Percentiles rank a stretch among this genome's conserved stretches.
Conservation (phyloP, 2,113 vertebrate genomes). For the Opisthocomus hoazin region DNA sequence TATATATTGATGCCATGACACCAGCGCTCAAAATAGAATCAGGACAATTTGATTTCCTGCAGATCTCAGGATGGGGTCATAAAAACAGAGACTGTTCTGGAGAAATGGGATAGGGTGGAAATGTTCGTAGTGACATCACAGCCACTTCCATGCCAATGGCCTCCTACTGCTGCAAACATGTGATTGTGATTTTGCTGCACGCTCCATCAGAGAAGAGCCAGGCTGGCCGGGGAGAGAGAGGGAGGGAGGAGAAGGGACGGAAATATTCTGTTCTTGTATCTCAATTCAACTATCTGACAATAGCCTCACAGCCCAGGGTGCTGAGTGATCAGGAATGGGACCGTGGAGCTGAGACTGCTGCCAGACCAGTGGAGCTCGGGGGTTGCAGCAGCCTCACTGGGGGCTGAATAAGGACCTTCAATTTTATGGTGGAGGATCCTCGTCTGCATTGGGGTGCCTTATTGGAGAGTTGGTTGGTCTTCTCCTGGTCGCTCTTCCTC, state of each 20-base stretch:
- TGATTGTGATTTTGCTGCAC: slow-evolving; percentile 67
- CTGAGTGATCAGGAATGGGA: neutral
- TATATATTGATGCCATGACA: slow-evolving; percentile 50
- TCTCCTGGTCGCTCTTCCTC: neutral
- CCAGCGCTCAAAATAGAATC: slow-evolving; percentile 44
- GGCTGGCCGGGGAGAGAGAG: slow-evolving; percentile 15
- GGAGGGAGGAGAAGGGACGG: slow-evolving; percentile 19
- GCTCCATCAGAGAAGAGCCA: slow-evolving; percentile 48
- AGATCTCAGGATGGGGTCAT: slow-evolving; percentile 62
- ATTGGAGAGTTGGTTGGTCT: neutral
- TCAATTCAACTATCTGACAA: slow-evolving; percentile 43
- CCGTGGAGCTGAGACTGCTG: neutral
- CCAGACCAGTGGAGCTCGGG: neutral
- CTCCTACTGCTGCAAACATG: slow-evolving; percentile 60
- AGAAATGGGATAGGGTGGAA: slow-evolving; percentile 59
- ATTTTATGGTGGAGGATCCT: neutral
- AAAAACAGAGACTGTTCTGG: slow-evolving; percentile 63
- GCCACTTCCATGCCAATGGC: slow-evolving; percentile 56
- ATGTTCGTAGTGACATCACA: slow-evolving; percentile 64
- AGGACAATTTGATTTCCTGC: slow-evolving; percentile 66
- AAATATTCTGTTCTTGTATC: slow-evolving; percentile 47
- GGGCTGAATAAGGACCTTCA: neutral
- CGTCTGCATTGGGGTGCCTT: neutral
- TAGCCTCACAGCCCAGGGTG: neutral
- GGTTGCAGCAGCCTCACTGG: neutral